A percentile compares a stretch with the other conserved stretches of the same genome.
These are phyloP conservation scores for Loripinus fragilis DNA, from an alignment of 2,888 invertebrate genomes.

Conservation along the genomic window DNA sequence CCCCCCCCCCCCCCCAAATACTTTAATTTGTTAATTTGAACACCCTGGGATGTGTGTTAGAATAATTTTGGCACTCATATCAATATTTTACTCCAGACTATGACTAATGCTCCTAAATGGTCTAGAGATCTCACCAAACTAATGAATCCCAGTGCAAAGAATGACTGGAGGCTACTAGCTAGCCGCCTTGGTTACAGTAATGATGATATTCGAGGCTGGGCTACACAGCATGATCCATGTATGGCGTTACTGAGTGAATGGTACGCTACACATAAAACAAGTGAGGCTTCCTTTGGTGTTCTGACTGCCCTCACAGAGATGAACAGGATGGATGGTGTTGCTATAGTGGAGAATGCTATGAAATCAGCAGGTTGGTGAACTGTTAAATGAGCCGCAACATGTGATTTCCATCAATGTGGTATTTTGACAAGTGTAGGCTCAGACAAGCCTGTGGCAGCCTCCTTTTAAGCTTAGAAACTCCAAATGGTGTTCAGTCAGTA, in stretches of 20 bases:
- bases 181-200: constrained; percentile 78
- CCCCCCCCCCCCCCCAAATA: too few species aligned
- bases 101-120: constrained; percentile 81
- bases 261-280: constrained; percentile 80
- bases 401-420: too few species aligned
- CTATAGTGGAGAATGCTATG: constrained; percentile 80
- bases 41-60: too few species aligned
- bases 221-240: constrained; percentile 80
- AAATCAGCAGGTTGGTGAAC: constrained; percentile 68
- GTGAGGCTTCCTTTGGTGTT: constrained; percentile 77
- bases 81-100: too few species aligned
- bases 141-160: constrained; percentile 74
- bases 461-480: too few species aligned
- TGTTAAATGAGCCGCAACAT: too few species aligned
- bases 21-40: too few species aligned
- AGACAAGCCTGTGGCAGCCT: too few species aligned
- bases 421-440: too few species aligned
- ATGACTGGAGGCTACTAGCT: constrained; percentile 80
- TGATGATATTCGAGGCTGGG: constrained; percentile 80
- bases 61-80: too few species aligned
- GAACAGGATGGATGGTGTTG: constrained; percentile 76
- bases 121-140: constrained; percentile 78
- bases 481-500: too few species aligned
- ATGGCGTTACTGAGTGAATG: constrained; percentile 82
- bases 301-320: constrained; percentile 78